Evolutionary conservation across 1,140 invertebrate species (phyloP), one percentile per base, ranked within the genome.

Genomic region (Conus betulinus): DNA sequence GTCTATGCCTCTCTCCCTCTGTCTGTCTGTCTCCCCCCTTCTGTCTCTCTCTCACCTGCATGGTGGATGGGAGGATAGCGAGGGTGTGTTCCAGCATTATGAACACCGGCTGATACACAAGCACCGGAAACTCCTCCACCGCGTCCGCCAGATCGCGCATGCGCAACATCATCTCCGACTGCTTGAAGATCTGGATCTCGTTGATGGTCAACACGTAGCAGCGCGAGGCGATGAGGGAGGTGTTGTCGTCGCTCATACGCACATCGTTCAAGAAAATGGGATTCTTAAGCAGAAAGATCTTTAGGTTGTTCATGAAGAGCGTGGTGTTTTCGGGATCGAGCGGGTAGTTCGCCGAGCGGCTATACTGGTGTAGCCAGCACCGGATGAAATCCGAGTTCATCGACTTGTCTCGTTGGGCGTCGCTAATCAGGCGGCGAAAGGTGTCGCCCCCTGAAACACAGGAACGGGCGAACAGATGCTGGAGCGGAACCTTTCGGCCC

Each of bases 21-120:
- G 3, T 39, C 39, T 39, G 39, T 39, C 39, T 39, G 39, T 39
- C 39, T 39, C 39, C 3, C 39, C 39, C 39, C 39, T 3, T 39
- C 39, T 39, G 39, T 39, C 39, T 39, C 39, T 20, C 6, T 17
- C 97, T 5, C 98, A 85, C 67, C 67, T 85, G 86, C 74, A 99
- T 97, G 4, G 98, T 98, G 3, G 98, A 98, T 0, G 98, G 98
- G 52, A 97, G 96, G 4, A 99, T 98, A n/a, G 99, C 96, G 91
- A 99, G 98, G 93, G 99, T 98, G 96, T 98, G 96, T 63, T 93
- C 92, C 71, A 91, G 92, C 55, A 86, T 90, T 51, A 91, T 81
- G 88, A 92, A 93, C 13, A 88, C 76, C 6, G 91, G 87, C 57
- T 88, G 87, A 81, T 88, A 93, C 11, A 88, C 88, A 6, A 92